A percentile compares a stretch with the other conserved stretches of the same genome.
phyloP scores from a whole-genome alignment of 2,888 invertebrate genomes.

The Caenorhabditis sp. region DNA sequence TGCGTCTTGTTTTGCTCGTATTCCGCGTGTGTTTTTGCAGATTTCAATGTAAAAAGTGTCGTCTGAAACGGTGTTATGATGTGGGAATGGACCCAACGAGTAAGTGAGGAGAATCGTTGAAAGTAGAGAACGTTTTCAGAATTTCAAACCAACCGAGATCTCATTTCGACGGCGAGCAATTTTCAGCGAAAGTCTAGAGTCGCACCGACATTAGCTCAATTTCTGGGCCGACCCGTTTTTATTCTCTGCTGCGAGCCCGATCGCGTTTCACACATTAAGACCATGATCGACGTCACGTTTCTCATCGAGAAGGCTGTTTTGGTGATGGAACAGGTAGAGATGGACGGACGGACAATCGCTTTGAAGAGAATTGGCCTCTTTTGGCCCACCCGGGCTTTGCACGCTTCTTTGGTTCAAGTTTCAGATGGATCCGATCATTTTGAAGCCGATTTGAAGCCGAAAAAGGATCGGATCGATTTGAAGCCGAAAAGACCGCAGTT shows the following conservation, averaged over 20 bases:
- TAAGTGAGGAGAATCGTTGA: slow-evolving; percentile 1
- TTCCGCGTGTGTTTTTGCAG: slow-evolving; percentile 4
- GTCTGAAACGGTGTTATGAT: slow-evolving; percentile 23
- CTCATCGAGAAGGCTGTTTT: slow-evolving; percentile 8
- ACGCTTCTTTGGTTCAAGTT: no score
- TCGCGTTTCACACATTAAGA: slow-evolving; percentile 1
- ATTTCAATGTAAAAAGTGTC: slow-evolving; percentile 32
- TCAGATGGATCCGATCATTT: no score
- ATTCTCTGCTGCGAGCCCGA: slow-evolving; percentile 30
- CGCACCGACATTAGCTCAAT: background rate
- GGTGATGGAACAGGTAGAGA: slow-evolving; percentile 14
- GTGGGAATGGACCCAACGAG: slow-evolving; percentile 34
- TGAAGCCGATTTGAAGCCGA: no score
- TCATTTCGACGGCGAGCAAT: background rate
- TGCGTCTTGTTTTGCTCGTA: background rate
- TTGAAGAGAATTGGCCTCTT: no score
- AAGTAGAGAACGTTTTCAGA: slow-evolving; percentile 15
- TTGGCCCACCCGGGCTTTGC: no score
- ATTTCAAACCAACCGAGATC: slow-evolving; percentile 29
- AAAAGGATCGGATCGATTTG: no score
- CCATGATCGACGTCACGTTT: slow-evolving; percentile 9
- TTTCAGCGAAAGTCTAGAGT: background rate
- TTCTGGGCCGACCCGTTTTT: slow-evolving; percentile 20
- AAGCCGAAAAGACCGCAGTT: no score
- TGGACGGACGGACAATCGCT: background rate